Conservation (phyloP, 2,113 vertebrate genomes). For the Leptosomus discolor region DNA sequence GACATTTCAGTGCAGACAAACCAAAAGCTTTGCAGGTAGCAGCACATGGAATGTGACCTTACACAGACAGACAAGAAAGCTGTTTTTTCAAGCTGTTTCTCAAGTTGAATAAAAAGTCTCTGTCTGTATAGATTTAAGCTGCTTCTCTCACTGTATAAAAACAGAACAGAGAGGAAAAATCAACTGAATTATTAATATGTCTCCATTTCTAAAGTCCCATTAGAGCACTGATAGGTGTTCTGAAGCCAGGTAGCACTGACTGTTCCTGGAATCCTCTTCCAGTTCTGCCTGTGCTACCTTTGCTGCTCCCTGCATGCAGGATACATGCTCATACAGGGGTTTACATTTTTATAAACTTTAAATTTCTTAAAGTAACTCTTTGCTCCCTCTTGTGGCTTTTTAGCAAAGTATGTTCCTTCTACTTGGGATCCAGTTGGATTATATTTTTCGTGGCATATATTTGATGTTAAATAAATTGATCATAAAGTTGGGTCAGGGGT, state of each 20-base stretch:
- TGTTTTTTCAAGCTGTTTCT: neutral
- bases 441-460: neutral
- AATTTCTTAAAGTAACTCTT: neutral
- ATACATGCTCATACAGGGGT: neutral
- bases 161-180: neutral
- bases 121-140: neutral
- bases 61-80: neutral
- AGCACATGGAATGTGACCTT: neutral
- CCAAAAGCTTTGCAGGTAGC: neutral
- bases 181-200: neutral
- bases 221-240: neutral
- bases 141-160: neutral
- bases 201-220: neutral
- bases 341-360: neutral
- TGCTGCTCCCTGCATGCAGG: neutral
- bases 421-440: neutral
- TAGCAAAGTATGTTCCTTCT: neutral
- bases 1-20: neutral
- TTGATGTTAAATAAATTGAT: neutral
- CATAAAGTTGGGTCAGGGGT: neutral
- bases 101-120: neutral
- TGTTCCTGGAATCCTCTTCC: neutral
- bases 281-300: neutral
- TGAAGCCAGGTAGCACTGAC: neutral
- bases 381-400: constrained; percentile 58